Base-by-base conservation (phyloP, 2,888 invertebrate species). In the Cheilosia impressa region DNA sequence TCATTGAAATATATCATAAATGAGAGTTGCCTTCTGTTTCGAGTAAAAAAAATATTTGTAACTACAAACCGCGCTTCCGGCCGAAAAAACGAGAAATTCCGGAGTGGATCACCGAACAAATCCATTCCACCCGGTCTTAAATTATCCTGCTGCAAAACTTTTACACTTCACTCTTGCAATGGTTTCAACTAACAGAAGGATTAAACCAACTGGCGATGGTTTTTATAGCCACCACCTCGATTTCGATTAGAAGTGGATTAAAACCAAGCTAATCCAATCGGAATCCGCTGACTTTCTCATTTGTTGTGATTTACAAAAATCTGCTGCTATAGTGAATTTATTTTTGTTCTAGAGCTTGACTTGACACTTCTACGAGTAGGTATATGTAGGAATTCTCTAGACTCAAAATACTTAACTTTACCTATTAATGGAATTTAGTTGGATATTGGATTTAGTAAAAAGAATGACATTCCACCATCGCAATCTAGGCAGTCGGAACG, bases 41-140 rank as follows among this genome's bases (percentile, higher is more conserved):
- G 10, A 9, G 1, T 31, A 58, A 57, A 45, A 24, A 4, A 24
- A 43, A 31, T 17, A 55, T 57, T 43, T 52, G 19, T 13, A 24
- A 15, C 2, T 45, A 87, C 82, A 47, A 66, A 87, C 87, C 82
- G 62, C n/a, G 87, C 87, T 31, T 87, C 82, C 27, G 87, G 87
- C 15, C 78, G 81, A 71, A 87, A 87, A 60, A 9, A 77, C 7
- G 87, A 53, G 22, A 87, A 69, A 66, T 87, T 87, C 27, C 73
- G 73, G 69, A 58, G 58, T 50, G 82, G 82, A 82, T 87, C 77
- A 4, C 77, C 66, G 58, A 77, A 79, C 5, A 62, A 47, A 75
- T 50, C 57, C 87, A 87, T 87, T 15, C 73, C 81, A 73, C 4
- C 57, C 60, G 62, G 53, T 31, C 34, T 22, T 15, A 43, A 10